Percentiles rank a stretch among this genome's conserved stretches.
phyloP scores from a whole-genome alignment of 2,888 invertebrate species.

The Podabrus alpinus region DNA sequence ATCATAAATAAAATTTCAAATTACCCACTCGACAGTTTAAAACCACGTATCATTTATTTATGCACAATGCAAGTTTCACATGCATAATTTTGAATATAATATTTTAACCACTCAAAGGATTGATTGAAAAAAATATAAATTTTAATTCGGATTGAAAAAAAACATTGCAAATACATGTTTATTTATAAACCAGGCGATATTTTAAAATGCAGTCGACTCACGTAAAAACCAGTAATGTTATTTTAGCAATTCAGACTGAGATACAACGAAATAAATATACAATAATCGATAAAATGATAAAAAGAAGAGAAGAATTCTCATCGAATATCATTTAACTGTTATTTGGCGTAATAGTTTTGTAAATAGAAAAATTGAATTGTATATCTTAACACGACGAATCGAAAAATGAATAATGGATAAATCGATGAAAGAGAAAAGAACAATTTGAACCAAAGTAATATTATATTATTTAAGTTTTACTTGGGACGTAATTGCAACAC shows the following conservation, averaged over 20 bases:
- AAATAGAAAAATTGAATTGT: background rate
- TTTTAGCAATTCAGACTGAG: constrained; percentile 27
- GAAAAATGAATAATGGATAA: background rate
- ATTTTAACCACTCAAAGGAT: background rate
- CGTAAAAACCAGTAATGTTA: constrained; percentile 26
- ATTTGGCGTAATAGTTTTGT: background rate
- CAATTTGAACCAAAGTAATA: too few relatives aligned
- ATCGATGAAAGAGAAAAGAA: background rate
- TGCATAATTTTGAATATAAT: background rate
- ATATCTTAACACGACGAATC: background rate
- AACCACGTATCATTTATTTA: background rate
- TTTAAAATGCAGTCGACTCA: constrained; percentile 23
- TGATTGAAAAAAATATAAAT: background rate
- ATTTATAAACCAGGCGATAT: constrained; percentile 11
- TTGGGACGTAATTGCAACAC: constrained; percentile 2
- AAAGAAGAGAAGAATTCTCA: background rate
- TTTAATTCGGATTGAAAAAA: constrained; percentile 4
- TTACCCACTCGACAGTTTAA: background rate
- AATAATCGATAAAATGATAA: constrained; percentile 28
- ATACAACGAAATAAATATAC: constrained; percentile 28
- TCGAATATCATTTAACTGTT: background rate
- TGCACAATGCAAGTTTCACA: background rate
- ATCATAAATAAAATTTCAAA: background rate
- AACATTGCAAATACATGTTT: constrained; percentile 16
- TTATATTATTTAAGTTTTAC: too few relatives aligned